Evolutionary conservation across 64 coral and sea anemone species (phyloP).

Genomic region (Pocillopora verrucosa): DNA sequence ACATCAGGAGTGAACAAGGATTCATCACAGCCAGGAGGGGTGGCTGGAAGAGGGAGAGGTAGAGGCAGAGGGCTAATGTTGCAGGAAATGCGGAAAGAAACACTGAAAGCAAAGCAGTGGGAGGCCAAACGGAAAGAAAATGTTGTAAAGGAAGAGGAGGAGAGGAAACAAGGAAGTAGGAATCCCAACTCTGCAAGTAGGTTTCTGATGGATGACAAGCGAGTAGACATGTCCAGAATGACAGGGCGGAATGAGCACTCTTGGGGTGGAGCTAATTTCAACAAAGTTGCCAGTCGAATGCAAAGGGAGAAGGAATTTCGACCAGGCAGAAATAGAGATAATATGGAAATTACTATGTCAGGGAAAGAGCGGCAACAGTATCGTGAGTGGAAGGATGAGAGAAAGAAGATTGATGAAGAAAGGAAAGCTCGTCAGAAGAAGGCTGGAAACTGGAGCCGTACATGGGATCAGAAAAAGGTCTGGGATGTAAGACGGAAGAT

Average conservation of each 20-base stretch:
- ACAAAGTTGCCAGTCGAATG: slow-evolving; percentile 61
- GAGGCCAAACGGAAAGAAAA: slow-evolving; percentile 72
- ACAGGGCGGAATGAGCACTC: slow-evolving; percentile 62
- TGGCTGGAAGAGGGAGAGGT: slow-evolving; percentile 16
- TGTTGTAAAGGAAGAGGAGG: slow-evolving; percentile 61
- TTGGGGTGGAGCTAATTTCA: slow-evolving; percentile 82
- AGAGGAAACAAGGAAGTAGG: slow-evolving; percentile 6
- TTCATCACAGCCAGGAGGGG: neutral
- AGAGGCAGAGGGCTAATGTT: slow-evolving; percentile 76
- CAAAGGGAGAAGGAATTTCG: slow-evolving; percentile 37
- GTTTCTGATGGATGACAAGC: slow-evolving; percentile 67
- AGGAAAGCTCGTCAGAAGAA: slow-evolving; percentile 71
- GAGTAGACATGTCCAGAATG: slow-evolving; percentile 79
- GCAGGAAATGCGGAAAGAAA: slow-evolving; percentile 63
- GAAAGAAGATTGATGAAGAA: slow-evolving; percentile 65
- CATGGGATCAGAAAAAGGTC: slow-evolving; percentile 76
- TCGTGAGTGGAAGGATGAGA: slow-evolving; percentile 76
- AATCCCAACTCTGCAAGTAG: neutral
- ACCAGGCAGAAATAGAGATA: neutral
- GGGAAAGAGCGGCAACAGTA: slow-evolving; percentile 76
- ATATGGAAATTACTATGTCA: slow-evolving; percentile 71
- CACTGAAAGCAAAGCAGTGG: slow-evolving; percentile 67
- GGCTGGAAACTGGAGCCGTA: slow-evolving; percentile 69
- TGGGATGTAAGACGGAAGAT: slow-evolving; percentile 15
- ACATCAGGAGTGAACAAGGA: slow-evolving; percentile 20